A percentile compares a stretch with the other conserved stretches of the same genome.
These are phyloP conservation scores for Epirrhoe tristata DNA, from an alignment of 2,888 invertebrate species.

Conservation along the genomic window DNA sequence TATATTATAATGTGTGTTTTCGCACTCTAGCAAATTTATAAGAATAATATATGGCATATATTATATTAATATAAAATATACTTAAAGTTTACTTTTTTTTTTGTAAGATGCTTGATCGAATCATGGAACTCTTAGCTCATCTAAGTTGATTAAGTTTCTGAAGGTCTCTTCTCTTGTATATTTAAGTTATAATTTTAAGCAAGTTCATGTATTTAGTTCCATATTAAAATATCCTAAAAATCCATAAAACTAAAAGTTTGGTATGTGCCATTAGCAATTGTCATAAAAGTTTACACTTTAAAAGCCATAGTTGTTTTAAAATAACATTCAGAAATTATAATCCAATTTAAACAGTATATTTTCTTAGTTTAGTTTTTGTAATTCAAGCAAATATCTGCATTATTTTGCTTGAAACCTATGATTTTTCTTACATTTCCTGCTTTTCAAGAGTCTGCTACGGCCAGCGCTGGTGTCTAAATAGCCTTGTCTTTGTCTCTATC, in stretches of 20 bases:
- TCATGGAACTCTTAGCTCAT: background rate
- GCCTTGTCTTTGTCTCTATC: background rate
- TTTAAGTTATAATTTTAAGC: background rate
- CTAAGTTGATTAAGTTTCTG: too few species aligned
- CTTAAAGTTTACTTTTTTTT: background rate
- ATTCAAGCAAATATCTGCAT: background rate
- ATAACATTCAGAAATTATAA: background rate
- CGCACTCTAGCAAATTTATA: slow-evolving; percentile 28
- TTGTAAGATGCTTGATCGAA: slow-evolving; percentile 5
- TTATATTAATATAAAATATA: background rate
- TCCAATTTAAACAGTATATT: too few species aligned
- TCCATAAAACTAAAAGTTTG: background rate
- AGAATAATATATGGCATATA: slow-evolving; percentile 1
- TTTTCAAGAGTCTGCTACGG: background rate
- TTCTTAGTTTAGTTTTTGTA: too few species aligned
- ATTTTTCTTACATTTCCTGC: background rate
- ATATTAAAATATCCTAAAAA: background rate
- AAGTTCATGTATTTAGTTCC: background rate
- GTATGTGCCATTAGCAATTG: slow-evolving; percentile 18
- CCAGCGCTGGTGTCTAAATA: background rate
- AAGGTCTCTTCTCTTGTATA: background rate
- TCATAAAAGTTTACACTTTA: background rate
- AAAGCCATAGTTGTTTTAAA: slow-evolving; percentile 10
- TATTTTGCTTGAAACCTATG: background rate
- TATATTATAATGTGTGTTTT: slow-evolving; percentile 17